Percentiles rank a stretch among this genome's conserved stretches.
Conservation (phyloP, 2,888 invertebrate species). For the Eupithecia subfuscata region DNA sequence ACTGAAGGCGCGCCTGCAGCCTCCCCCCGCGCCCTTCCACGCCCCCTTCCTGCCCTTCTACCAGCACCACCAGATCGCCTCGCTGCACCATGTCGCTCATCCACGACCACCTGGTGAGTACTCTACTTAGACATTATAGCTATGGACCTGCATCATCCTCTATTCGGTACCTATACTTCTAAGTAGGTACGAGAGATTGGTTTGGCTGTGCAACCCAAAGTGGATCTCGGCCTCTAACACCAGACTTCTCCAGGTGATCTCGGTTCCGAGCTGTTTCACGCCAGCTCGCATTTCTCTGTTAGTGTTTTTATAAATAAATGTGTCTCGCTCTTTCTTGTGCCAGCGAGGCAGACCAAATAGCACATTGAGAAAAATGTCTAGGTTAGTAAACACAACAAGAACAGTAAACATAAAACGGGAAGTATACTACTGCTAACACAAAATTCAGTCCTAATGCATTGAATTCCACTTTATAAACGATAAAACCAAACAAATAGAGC, state of each 20-base stretch:
- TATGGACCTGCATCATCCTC: too few species aligned
- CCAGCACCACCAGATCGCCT: slow-evolving; percentile 85
- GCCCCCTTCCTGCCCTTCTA: slow-evolving; percentile 87
- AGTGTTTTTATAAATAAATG: not conserved
- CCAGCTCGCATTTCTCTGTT: not conserved
- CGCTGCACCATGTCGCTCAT: slow-evolving; percentile 79
- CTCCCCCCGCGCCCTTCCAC: slow-evolving; percentile 82
- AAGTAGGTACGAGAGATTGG: not conserved
- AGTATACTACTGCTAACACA: not conserved
- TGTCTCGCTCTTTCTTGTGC: not conserved
- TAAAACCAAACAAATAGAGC: not conserved
- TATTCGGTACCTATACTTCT: not conserved
- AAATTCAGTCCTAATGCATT: not conserved
- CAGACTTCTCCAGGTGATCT: not conserved
- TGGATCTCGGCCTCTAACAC: not conserved
- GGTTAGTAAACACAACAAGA: not conserved
- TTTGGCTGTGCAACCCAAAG: not conserved
- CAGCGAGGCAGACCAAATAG: not conserved
- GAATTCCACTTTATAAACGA: not conserved
- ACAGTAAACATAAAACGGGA: not conserved
- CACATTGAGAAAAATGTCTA: not conserved
- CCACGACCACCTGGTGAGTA: slow-evolving; percentile 75
- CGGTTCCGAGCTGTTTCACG: not conserved
- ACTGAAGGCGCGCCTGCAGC: slow-evolving; percentile 93
- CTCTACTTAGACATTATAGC: not conserved